Conservation (phyloP, 92 coral and sea anemone genomes). For the Siderastrea siderea region DNA sequence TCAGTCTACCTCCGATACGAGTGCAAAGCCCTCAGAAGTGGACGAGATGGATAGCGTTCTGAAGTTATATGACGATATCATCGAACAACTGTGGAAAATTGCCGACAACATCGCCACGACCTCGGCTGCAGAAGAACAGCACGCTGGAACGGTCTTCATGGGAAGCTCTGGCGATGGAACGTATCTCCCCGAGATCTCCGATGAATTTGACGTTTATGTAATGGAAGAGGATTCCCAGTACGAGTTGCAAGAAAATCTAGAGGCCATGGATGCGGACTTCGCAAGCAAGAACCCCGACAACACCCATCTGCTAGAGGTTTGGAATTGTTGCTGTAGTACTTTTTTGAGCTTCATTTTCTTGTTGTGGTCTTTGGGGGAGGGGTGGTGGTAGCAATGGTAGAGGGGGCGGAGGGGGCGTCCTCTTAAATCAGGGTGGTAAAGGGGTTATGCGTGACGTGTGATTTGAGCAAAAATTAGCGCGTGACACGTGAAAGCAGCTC, state of each 20-base stretch:
- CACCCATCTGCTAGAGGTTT: constrained; percentile 42
- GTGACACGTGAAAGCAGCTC: too few relatives aligned
- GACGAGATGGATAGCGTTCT: constrained; percentile 35
- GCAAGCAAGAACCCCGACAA: not conserved
- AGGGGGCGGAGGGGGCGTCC: too few relatives aligned
- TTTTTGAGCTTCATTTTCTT: too few relatives aligned
- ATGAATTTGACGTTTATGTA: constrained; percentile 37
- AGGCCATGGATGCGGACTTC: constrained; percentile 41
- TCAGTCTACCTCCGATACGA: not conserved
- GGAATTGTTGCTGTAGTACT: not conserved
- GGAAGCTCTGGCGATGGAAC: constrained; percentile 66
- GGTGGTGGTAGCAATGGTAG: too few relatives aligned
- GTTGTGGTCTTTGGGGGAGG: too few relatives aligned
- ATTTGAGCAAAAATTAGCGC: too few relatives aligned
- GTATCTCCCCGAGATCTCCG: constrained; percentile 50
- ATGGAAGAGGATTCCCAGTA: constrained; percentile 64
- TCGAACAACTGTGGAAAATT: constrained; percentile 51
- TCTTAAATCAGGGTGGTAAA: too few relatives aligned
- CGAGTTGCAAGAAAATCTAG: constrained; percentile 42
- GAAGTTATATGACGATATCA: not conserved
- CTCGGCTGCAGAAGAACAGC: constrained; percentile 38
- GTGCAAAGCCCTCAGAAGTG: not conserved
- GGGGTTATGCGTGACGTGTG: too few relatives aligned
- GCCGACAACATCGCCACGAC: constrained; percentile 55
- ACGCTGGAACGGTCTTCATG: constrained; percentile 47